These are phyloP conservation scores for Micrastur ruficollis DNA, from an alignment of 2,797 vertebrate genomes.

Conservation along the genomic window DNA sequence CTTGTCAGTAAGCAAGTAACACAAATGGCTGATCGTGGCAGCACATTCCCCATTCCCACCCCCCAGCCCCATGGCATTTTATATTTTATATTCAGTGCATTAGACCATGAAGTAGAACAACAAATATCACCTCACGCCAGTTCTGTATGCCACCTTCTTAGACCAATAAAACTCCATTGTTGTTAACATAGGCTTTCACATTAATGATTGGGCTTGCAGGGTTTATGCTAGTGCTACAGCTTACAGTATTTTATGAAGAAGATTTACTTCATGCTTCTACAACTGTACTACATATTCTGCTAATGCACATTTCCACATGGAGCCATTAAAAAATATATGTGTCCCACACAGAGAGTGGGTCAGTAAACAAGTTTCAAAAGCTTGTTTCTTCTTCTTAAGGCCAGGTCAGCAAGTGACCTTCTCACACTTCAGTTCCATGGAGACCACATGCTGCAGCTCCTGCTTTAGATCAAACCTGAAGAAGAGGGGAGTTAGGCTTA, in stretches of 20 bases:
- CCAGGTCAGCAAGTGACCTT: neutral
- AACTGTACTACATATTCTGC: neutral
- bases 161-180: neutral
- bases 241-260: neutral
- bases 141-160: neutral
- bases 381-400: slow-evolving; percentile 38
- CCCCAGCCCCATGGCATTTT: neutral
- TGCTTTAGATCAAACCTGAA: slow-evolving; percentile 6
- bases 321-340: neutral
- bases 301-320: neutral
- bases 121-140: neutral
- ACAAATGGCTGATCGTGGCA: neutral
- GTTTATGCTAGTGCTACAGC: neutral
- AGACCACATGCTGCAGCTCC: neutral
- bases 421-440: neutral
- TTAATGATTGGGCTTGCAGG: neutral
- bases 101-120: neutral
- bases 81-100: neutral
- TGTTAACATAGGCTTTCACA: neutral
- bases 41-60: rapidly evolving
- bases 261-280: neutral
- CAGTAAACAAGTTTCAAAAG: slow-evolving; percentile 47
- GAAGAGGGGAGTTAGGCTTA: neutral
- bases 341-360: neutral
- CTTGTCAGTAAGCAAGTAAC: neutral